Conservation (phyloP, 2,113 vertebrate species). For the Ondatra zibethicus region DNA sequence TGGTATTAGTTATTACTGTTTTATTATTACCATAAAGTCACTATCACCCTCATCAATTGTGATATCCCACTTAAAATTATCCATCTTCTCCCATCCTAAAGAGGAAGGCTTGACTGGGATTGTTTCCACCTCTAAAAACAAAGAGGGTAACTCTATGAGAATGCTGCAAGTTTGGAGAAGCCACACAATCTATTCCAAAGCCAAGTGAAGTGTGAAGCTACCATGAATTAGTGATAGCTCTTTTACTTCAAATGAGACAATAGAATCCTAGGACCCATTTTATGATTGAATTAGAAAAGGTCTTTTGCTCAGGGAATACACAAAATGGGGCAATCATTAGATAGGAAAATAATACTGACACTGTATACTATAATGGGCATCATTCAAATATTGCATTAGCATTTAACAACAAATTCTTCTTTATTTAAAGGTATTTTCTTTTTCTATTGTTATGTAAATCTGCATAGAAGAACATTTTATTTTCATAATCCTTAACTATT, state of each 20-base stretch:
- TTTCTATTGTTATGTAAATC: not conserved
- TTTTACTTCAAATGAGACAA: not conserved
- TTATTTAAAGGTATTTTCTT: not conserved
- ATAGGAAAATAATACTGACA: not conserved
- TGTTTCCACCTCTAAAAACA: not conserved
- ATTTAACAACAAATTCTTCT: not conserved
- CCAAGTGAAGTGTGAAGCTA: not conserved
- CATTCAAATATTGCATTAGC: not conserved
- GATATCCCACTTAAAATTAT: not conserved
- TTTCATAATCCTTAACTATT: conserved; percentile 27
- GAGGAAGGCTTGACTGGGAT: not conserved
- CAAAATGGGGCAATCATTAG: not conserved
- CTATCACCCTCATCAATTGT: not conserved
- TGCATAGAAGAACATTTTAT: not conserved
- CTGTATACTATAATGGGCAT: not conserved
- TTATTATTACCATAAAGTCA: not conserved
- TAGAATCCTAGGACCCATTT: not conserved
- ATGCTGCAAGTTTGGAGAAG: not conserved
- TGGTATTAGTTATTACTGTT: not conserved
- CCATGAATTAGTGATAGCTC: conserved; percentile 7
- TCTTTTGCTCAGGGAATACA: not conserved
- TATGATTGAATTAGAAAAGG: not conserved
- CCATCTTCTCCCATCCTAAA: not conserved
- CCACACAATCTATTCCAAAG: not conserved
- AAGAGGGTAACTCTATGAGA: not conserved